phyloP scores from a whole-genome alignment of 1,140 invertebrate species.

The Drosophila equinoxialis region DNA sequence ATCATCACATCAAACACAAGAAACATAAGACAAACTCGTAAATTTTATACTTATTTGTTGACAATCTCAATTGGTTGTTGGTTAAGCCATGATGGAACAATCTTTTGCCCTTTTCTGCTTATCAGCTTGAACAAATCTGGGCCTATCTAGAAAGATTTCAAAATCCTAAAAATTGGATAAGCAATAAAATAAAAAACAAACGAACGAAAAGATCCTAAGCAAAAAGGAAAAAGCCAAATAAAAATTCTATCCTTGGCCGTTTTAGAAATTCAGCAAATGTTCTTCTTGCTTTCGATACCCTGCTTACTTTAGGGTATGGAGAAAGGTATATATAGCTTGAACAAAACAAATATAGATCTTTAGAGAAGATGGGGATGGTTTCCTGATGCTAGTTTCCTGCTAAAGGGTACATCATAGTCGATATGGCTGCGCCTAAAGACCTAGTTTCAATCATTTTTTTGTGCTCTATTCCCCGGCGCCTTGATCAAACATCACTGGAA shows the following conservation, averaged over 20 bases:
- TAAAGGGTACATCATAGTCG: background rate
- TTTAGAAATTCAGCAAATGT: background rate
- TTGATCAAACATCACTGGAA: slow-evolving; percentile 6
- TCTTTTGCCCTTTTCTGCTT: background rate
- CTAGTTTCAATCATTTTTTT: background rate
- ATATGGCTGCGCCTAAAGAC: no score
- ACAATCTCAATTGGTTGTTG: slow-evolving; percentile 42
- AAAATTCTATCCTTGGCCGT: background rate
- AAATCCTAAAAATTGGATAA: slow-evolving; percentile 5
- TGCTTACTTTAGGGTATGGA: background rate
- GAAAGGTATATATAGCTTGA: background rate
- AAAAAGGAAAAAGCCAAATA: background rate
- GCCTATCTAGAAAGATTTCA: background rate
- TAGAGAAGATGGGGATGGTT: no score
- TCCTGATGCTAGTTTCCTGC: background rate
- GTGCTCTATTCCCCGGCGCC: slow-evolving; percentile 26
- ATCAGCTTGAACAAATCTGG: background rate
- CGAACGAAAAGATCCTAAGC: background rate
- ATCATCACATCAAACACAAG: slow-evolving; percentile 37
- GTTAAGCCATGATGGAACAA: background rate
- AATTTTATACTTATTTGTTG: slow-evolving; percentile 41
- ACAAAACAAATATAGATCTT: no score
- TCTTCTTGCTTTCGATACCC: background rate
- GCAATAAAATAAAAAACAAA: background rate
- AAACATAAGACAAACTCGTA: slow-evolving; percentile 32